These are phyloP conservation scores for Mesembrinibis cayennensis DNA, from an alignment of 2,113 vertebrate species.

Conservation along the genomic window DNA sequence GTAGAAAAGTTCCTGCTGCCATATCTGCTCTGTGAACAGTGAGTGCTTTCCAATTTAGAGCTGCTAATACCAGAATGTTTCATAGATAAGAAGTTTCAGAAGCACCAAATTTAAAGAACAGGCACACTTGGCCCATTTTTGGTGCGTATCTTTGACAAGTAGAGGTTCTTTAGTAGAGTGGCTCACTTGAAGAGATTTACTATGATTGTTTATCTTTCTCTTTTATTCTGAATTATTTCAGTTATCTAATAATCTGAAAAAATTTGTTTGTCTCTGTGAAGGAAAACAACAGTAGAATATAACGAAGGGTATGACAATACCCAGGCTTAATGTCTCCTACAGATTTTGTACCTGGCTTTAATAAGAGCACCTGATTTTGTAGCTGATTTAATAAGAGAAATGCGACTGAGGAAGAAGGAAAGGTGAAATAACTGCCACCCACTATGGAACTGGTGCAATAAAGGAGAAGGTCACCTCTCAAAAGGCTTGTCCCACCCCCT, in stretches of 20 bases:
- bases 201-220: neutral
- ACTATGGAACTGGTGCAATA: neutral
- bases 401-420: neutral
- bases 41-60: neutral
- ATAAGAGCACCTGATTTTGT: neutral
- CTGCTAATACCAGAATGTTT: neutral
- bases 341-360: neutral
- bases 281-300: neutral
- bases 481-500: neutral
- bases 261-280: neutral
- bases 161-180: neutral
- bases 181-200: neutral
- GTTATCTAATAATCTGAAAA: neutral
- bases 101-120: neutral
- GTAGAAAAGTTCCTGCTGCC: neutral
- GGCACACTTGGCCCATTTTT: neutral
- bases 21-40: neutral
- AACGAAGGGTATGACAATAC: neutral
- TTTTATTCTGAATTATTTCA: neutral
- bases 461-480: neutral
- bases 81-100: neutral
- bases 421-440: neutral
- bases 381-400: neutral
- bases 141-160: neutral
- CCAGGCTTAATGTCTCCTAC: neutral